Evolutionary conservation across 2,797 vertebrate genomes (phyloP).

Genomic region (Karalla daura): DNA sequence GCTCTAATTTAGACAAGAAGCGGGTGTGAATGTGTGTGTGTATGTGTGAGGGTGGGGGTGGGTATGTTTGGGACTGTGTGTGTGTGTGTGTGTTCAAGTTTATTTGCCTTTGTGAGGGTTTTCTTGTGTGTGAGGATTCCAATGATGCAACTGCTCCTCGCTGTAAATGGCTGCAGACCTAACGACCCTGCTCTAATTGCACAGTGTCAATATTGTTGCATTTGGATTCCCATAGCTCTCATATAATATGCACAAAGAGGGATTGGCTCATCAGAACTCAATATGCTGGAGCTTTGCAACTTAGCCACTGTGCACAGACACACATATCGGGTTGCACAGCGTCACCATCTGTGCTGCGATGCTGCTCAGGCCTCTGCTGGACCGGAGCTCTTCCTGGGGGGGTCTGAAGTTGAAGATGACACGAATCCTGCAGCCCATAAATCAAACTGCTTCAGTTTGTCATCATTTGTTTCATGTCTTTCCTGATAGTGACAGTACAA

Average conservation of each 20-base stretch:
- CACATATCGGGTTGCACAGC: slow-evolving; percentile 41
- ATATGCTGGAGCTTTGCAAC: slow-evolving; percentile 31
- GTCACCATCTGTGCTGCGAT: slow-evolving; percentile 1
- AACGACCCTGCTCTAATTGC: slow-evolving; percentile 82
- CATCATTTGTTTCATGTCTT: no score
- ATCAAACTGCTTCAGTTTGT: no score
- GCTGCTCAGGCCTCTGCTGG: slow-evolving; percentile 5
- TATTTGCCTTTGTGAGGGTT: slow-evolving; percentile 18
- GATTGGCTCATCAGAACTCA: slow-evolving; percentile 58
- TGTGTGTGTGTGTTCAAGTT: slow-evolving; percentile 24
- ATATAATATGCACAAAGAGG: slow-evolving; percentile 72
- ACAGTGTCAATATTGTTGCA: slow-evolving; percentile 84
- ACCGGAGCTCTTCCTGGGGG: background rate
- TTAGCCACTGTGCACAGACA: slow-evolving; percentile 23
- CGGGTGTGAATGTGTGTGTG: background rate
- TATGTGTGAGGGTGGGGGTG: slow-evolving; percentile 3
- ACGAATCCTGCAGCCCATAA: no score
- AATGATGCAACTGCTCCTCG: slow-evolving; percentile 57
- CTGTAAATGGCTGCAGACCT: slow-evolving; percentile 70
- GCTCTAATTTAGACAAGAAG: slow-evolving; percentile 72
- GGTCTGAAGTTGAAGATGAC: background rate
- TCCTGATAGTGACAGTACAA: no score
- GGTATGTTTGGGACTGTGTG: slow-evolving; percentile 2
- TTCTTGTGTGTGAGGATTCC: slow-evolving; percentile 55
- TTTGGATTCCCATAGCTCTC: slow-evolving; percentile 80